These are phyloP conservation scores for Delphinus delphis DNA, from an alignment of 2,113 vertebrate genomes.

Conservation along the genomic window DNA sequence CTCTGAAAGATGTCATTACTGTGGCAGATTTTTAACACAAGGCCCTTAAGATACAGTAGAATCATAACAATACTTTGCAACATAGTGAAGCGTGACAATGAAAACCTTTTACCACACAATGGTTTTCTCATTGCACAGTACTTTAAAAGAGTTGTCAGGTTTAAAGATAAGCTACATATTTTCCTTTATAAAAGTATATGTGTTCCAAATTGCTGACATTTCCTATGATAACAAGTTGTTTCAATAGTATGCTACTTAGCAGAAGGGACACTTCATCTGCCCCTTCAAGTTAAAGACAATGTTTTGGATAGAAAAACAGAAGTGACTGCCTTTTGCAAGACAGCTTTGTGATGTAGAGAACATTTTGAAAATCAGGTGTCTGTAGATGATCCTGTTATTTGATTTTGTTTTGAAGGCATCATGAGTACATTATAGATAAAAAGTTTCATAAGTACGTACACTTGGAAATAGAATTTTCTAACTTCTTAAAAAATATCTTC, in stretches of 20 bases:
- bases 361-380: not conserved
- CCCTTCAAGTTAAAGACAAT: not conserved
- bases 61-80: not conserved
- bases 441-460: not conserved
- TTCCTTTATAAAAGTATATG: not conserved
- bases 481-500: not conserved
- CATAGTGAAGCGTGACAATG: not conserved
- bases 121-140: not conserved
- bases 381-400: not conserved
- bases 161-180: not conserved
- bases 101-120: not conserved
- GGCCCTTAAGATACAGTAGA: not conserved
- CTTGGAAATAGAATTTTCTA: not conserved
- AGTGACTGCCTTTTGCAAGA: not conserved
- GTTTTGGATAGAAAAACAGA: not conserved
- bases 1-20: not conserved
- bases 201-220: not conserved
- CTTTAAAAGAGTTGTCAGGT: not conserved
- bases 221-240: not conserved
- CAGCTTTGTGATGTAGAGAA: not conserved
- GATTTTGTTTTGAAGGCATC: not conserved
- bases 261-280: not conserved
- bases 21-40: not conserved
- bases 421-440: not conserved
- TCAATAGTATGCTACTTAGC: not conserved